Evolutionary conservation across 2,888 invertebrate genomes (phyloP).

Genomic region (Phoenoteleia sp.): DNA sequence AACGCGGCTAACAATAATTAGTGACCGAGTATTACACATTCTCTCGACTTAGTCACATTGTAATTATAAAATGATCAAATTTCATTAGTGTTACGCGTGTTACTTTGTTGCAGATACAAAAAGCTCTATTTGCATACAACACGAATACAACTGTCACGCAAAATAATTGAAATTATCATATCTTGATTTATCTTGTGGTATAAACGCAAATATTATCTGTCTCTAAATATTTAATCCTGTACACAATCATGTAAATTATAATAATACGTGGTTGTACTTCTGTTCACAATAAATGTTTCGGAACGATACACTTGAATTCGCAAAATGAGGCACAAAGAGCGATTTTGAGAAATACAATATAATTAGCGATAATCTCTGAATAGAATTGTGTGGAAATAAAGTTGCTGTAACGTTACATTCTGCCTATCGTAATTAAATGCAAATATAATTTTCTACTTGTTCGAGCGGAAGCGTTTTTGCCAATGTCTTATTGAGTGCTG

Average conservation of each 20-base stretch:
- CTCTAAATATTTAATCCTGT: constrained; percentile 26
- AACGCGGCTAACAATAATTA: constrained; percentile 45
- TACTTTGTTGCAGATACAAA: constrained; percentile 38
- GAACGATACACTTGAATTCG: not conserved
- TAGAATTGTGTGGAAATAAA: too few relatives aligned
- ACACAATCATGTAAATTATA: constrained; percentile 7
- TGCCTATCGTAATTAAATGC: constrained; percentile 13
- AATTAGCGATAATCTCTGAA: too few relatives aligned
- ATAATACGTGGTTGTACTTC: not conserved
- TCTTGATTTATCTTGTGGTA: constrained; percentile 34
- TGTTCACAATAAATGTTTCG: not conserved
- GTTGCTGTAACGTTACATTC: not conserved
- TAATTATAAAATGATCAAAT: constrained; percentile 54
- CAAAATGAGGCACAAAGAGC: too few relatives aligned
- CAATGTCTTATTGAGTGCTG: constrained; percentile 39
- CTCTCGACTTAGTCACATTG: constrained; percentile 12
- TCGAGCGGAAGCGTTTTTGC: constrained; percentile 36
- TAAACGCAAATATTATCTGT: constrained; percentile 44
- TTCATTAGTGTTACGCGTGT: constrained; percentile 43
- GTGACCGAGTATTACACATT: constrained; percentile 27
- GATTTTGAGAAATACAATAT: too few relatives aligned
- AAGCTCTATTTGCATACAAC: constrained; percentile 54
- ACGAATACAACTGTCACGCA: constrained; percentile 31
- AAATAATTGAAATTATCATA: constrained; percentile 46
- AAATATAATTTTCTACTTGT: constrained; percentile 45